Conservation (phyloP, 2,888 invertebrate genomes). For the Thecocarcelia acutangulata region DNA sequence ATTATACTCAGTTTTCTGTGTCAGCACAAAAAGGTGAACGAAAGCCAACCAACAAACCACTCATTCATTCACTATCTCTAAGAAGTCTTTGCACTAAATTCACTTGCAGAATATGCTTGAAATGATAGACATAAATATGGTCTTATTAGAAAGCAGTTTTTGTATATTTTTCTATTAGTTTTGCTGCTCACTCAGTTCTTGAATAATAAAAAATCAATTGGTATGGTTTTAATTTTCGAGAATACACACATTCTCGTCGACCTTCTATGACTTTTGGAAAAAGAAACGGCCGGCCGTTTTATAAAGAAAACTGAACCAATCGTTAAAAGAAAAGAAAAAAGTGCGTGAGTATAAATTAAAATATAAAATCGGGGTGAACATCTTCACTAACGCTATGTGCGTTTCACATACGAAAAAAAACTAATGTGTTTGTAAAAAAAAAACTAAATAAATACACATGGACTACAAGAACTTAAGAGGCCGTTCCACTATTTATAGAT, state of each 20-base stretch:
- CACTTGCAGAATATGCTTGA: background rate
- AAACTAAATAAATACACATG: no score
- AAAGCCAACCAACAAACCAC: background rate
- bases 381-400: slow-evolving; percentile 22
- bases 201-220: slow-evolving; percentile 28
- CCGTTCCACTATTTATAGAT: slow-evolving; percentile 3
- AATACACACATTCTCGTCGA: background rate
- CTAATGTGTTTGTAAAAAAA: background rate
- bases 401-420: slow-evolving; percentile 25
- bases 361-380: background rate
- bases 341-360: background rate
- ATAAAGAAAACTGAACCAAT: slow-evolving; percentile 10
- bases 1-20: background rate
- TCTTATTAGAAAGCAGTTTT: background rate
- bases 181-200: background rate
- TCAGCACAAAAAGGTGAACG: background rate
- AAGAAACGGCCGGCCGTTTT: slow-evolving; percentile 29
- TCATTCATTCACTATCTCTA: background rate
- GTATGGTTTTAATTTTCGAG: slow-evolving; percentile 2
- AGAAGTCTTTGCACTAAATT: background rate
- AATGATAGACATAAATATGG: background rate
- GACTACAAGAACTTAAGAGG: background rate
- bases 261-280: slow-evolving; percentile 39
- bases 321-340: slow-evolving; percentile 3
- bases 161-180: background rate